Base-by-base conservation (phyloP, 2,888 invertebrate genomes). In the Phymatocera aterrima region DNA sequence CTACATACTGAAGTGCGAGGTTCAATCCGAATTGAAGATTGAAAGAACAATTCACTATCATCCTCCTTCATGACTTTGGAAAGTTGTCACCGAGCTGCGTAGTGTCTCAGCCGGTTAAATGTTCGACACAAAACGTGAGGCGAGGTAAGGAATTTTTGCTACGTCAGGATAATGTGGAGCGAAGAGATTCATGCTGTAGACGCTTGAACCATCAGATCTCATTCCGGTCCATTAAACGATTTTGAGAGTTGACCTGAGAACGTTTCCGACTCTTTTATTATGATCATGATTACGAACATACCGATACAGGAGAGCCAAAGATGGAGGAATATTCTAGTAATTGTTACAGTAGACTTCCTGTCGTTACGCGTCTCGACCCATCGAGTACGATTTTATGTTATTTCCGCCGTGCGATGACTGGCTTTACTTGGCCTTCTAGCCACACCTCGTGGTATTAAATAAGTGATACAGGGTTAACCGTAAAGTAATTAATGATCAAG, bases 221-320 rank as follows among this genome's bases (percentile, higher is more conserved):
- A 51, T 72, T 72, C 72, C 72, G 72, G 72, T 72, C 72, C 34
- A 72, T 34, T 72, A 51, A 72, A 48, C 72, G 31, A 72, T 8
- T 6, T 15, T 15, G 18, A 15, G 24, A 51, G 34, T n/a, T 5
- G 15, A 54, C 6, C 54, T 2, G 6, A 24, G 54, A 64, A 64
- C 24, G 34, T 37, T 60, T 64, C 1, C 2, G 8, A n/a, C n/a
- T 37, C 31, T 34, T 34, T 18, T 34, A 21, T 18, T 37, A 37
- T 37, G 61, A 57, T 28, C 24, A 57, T 28, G 15, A 0, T 57
- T 28, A 24, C 57, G 0, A 28, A 57, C 24, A 57, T 3, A 6
- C 10, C 8, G 57, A 15, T n/a, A n/a, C n/a, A n/a, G n/a, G n/a
- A n/a, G n/a, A n/a, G 43, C 43, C 6, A 15, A 61, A 61, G 61